These are phyloP conservation scores for Lepus timidus DNA, from an alignment of 2,113 vertebrate genomes.

Conservation along the genomic window DNA sequence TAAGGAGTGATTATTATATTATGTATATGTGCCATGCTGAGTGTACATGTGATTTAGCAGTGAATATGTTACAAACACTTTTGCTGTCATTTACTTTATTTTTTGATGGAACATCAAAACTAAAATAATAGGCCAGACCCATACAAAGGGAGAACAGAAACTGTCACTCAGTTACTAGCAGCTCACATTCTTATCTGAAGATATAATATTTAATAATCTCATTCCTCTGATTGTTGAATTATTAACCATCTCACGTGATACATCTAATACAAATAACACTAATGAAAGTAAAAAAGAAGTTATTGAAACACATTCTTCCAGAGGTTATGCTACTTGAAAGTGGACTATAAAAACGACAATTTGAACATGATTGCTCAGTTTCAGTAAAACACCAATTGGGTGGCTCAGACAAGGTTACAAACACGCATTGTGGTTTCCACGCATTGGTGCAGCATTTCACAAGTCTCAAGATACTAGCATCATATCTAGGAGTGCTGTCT, in stretches of 20 bases:
- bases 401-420: slow-evolving; percentile 36
- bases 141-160: slow-evolving; percentile 38
- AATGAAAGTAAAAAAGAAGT: slow-evolving; percentile 52
- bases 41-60: not conserved
- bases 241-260: slow-evolving; percentile 38
- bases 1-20: slow-evolving; percentile 17
- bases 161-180: not conserved
- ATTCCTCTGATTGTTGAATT: not conserved
- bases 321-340: slow-evolving; percentile 11
- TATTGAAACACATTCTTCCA: not conserved
- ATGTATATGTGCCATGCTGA: not conserved
- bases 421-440: not conserved
- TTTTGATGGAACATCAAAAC: slow-evolving; percentile 48
- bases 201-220: slow-evolving; percentile 34
- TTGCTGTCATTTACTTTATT: slow-evolving; percentile 36
- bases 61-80: slow-evolving; percentile 44
- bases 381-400: slow-evolving; percentile 39
- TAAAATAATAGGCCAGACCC: slow-evolving; percentile 35
- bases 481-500: not conserved
- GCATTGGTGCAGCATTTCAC: not conserved
- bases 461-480: slow-evolving; percentile 13
- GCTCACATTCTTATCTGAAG: slow-evolving; percentile 8
- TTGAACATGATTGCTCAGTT: slow-evolving; percentile 35
- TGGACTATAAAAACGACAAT: slow-evolving; percentile 48
- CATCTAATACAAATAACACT: not conserved